phyloP scores from a whole-genome alignment of 2,888 invertebrate genomes.

The Apeira syringaria region DNA sequence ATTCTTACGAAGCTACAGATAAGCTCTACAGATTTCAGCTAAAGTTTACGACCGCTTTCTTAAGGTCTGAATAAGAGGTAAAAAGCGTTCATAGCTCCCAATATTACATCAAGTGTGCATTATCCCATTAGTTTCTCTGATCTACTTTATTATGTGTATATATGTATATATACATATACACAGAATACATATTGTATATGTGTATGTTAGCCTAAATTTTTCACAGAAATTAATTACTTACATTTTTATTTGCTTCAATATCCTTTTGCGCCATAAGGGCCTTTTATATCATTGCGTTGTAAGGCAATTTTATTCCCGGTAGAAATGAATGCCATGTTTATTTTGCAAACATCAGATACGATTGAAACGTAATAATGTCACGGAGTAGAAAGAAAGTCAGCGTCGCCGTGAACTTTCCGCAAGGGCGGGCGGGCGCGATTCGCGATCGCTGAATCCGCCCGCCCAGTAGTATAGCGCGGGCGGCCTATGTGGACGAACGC shows the following conservation, averaged over 20 bases:
- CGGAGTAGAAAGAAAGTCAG: conserved; percentile 60
- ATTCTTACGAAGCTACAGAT: no score
- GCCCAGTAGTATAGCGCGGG: conserved; percentile 73
- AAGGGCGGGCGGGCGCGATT: conserved; percentile 56
- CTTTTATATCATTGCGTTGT: conserved; percentile 11
- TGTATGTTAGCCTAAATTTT: neutral
- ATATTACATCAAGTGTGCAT: no score
- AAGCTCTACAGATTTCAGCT: no score
- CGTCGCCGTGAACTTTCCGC: conserved; percentile 75
- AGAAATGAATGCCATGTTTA: conserved; percentile 49
- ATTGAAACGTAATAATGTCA: conserved; percentile 63
- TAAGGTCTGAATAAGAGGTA: no score
- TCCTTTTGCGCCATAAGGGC: neutral
- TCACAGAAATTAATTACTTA: conserved; percentile 7
- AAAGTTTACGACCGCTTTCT: no score
- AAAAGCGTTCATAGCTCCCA: no score
- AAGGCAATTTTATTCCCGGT: conserved; percentile 37
- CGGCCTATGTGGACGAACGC: conserved; percentile 64
- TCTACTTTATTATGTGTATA: no score
- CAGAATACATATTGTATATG: no score
- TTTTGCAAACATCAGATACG: conserved; percentile 47
- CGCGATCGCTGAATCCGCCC: conserved; percentile 40
- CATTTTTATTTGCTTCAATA: conserved; percentile 9
- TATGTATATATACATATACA: no score
- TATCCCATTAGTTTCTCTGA: no score